Evolutionary conservation across 2,797 vertebrate species (phyloP).

Genomic region (Sebastolobus altivelis): DNA sequence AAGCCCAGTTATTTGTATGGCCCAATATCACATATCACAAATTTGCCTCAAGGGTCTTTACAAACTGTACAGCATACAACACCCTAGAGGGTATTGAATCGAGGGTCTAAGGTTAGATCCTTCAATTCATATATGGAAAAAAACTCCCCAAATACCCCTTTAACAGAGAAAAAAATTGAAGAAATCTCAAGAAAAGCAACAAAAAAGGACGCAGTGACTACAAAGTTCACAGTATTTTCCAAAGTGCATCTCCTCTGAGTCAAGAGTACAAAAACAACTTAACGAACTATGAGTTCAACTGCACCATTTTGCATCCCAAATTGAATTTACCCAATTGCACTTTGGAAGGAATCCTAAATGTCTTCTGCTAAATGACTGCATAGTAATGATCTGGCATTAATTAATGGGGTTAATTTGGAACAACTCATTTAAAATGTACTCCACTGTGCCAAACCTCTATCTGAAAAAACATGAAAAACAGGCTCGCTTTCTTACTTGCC

Average conservation of each 20-base stretch:
- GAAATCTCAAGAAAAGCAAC: background rate
- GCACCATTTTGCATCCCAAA: constrained; percentile 41
- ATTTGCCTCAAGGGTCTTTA: background rate
- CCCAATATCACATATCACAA: background rate
- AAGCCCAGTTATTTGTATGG: too few species aligned
- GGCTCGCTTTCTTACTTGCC: background rate
- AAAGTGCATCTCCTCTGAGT: constrained; percentile 23
- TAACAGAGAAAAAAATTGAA: background rate
- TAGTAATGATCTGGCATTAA: background rate
- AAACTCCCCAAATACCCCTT: background rate
- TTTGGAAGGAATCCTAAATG: constrained; percentile 22
- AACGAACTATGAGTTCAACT: constrained; percentile 35
- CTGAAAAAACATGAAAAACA: background rate
- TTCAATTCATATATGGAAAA: background rate
- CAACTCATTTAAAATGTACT: constrained; percentile 15
- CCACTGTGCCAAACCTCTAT: background rate
- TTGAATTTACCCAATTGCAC: constrained; percentile 36
- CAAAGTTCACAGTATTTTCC: background rate
- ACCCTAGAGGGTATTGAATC: too few species aligned
- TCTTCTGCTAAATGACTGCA: constrained; percentile 19
- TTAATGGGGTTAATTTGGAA: constrained; percentile 3
- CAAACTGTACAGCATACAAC: background rate
- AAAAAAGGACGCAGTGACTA: background rate
- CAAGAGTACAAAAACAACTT: constrained; percentile 31
- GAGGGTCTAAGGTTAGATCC: too few species aligned